A percentile compares a stretch with the other conserved stretches of the same genome.
These are phyloP conservation scores for Sitobion miscanthi DNA, from an alignment of 1,140 invertebrate species.

Conservation along the genomic window DNA sequence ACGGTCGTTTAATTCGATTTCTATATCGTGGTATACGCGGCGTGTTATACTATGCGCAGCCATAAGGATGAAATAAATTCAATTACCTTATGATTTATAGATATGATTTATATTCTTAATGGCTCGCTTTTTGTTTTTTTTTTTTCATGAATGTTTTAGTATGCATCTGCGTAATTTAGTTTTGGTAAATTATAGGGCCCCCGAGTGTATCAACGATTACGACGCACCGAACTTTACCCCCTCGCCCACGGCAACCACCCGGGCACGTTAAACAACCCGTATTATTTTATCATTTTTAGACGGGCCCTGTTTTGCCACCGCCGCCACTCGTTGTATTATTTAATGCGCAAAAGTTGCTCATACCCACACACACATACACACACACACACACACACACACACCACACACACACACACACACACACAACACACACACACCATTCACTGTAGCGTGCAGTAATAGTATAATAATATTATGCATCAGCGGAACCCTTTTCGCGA, in stretches of 20 bases:
- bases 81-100: constrained; percentile 38
- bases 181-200: constrained; percentile 54
- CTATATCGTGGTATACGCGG: neutral
- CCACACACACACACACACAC: neutral
- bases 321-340: constrained; percentile 17
- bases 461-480: neutral
- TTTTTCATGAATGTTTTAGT: constrained; percentile 44
- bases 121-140: constrained; percentile 4
- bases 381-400: no score
- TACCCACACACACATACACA: no score
- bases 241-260: neutral
- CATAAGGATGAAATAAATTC: constrained; percentile 48
- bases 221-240: constrained; percentile 29
- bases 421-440: neutral
- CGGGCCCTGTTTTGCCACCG: neutral
- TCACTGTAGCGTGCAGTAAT: neutral
- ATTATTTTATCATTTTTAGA: constrained; percentile 51
- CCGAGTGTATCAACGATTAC: constrained; percentile 54
- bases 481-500: neutral
- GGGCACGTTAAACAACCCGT: constrained; percentile 35
- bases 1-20: neutral
- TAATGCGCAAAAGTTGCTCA: constrained; percentile 28
- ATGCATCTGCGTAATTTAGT: constrained; percentile 37
- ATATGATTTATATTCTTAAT: constrained; percentile 42
- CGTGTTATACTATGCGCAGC: neutral